Conservation (phyloP, 53 echinoderm and acorn worm genomes). For the Mesocentrotus franciscanus region DNA sequence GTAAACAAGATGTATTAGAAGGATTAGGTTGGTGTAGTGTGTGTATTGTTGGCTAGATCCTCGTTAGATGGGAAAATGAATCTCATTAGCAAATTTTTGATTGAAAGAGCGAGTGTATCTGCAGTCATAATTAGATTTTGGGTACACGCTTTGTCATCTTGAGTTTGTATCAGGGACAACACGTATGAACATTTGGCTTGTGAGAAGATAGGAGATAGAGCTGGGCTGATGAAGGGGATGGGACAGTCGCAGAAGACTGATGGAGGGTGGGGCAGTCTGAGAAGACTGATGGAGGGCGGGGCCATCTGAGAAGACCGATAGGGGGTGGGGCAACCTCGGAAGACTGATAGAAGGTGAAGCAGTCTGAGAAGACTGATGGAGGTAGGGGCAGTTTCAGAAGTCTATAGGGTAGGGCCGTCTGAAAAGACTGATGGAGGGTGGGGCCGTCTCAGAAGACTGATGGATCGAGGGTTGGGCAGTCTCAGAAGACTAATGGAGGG, state of each 20-base stretch:
- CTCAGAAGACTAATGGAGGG: not conserved
- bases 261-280: no score
- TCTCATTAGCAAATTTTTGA: constrained; percentile 29
- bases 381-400: no score
- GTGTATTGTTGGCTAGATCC: not conserved
- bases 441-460: no score
- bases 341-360: no score
- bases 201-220: not conserved
- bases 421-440: no score
- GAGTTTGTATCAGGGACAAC: not conserved
- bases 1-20: not conserved
- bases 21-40: not conserved
- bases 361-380: no score
- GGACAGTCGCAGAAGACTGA: no score
- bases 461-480: no score
- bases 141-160: constrained; percentile 38
- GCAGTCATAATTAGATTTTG: constrained; percentile 17
- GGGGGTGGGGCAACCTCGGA: no score
- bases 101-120: constrained; percentile 6
- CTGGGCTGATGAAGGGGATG: not conserved
- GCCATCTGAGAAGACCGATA: no score
- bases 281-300: no score
- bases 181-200: not conserved
- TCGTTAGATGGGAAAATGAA: constrained; percentile 17
- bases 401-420: no score